These are phyloP conservation scores for Leptodactylus fallax DNA, from an alignment of 2,797 vertebrate genomes.

Conservation along the genomic window DNA sequence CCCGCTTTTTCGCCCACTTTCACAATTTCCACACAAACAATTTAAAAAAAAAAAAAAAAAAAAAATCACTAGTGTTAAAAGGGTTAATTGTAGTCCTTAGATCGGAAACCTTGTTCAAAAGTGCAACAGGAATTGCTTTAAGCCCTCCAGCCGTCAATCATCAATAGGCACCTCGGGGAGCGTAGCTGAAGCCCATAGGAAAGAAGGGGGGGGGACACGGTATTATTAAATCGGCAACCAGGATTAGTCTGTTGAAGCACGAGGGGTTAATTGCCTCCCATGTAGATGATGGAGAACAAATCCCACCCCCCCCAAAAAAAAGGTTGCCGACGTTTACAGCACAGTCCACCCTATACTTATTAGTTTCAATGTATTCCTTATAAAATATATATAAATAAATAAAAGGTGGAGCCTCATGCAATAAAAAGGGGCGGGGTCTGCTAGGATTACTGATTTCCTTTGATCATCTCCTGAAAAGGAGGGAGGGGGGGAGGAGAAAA, in stretches of 20 bases:
- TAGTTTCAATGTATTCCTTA: conserved; percentile 64
- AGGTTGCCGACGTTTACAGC: conserved; percentile 23
- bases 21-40: conserved; percentile 68
- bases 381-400: conserved; percentile 73
- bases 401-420: conserved; percentile 75
- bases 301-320: background rate
- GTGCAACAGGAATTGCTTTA: conserved; percentile 79
- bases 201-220: conserved; percentile 29
- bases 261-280: background rate
- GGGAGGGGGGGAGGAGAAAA: background rate
- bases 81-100: conserved; percentile 67
- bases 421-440: conserved; percentile 71
- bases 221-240: conserved; percentile 59
- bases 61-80: conserved; percentile 77
- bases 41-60: conserved; percentile 63
- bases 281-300: background rate
- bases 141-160: conserved; percentile 73
- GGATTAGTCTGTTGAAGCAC: background rate
- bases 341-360: conserved; percentile 67
- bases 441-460: conserved; percentile 73
- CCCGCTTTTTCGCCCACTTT: conserved; percentile 64
- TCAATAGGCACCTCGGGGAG: conserved; percentile 44
- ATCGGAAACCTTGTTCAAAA: conserved; percentile 76
- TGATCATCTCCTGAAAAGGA: conserved; percentile 38
- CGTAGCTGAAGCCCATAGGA: conserved; percentile 44